phyloP scores from a whole-genome alignment of 2,888 invertebrate species.

The Pantelozetes paolii region DNA sequence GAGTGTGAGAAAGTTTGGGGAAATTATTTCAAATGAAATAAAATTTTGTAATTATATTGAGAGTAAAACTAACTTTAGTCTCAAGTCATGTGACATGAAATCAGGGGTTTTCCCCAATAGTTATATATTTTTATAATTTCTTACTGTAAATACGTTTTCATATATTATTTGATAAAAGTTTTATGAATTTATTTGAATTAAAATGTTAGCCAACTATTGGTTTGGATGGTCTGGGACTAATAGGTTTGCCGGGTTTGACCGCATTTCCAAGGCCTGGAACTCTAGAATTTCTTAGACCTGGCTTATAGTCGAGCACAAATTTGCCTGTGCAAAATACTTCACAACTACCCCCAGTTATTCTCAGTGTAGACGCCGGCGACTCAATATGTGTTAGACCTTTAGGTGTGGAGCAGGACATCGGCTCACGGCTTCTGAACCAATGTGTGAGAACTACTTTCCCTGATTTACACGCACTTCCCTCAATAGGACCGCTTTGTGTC shows the following conservation, averaged over 20 bases:
- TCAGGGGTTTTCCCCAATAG: no score
- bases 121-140: no score
- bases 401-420: neutral
- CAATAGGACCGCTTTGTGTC: conserved; percentile 6
- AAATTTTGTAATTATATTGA: no score
- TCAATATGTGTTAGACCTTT: neutral
- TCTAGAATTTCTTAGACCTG: neutral
- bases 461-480: neutral
- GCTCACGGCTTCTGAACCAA: conserved; percentile 4
- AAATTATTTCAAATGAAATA: no score
- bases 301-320: neutral
- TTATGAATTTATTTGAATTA: no score
- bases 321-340: conserved; percentile 15
- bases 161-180: no score
- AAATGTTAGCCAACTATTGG: no score
- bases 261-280: neutral
- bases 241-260: neutral
- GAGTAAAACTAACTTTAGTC: no score
- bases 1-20: no score
- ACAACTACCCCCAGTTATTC: conserved; percentile 4
- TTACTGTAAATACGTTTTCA: no score
- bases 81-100: no score
- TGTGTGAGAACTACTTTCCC: conserved; percentile 10
- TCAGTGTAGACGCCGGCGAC: neutral
- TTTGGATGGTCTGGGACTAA: neutral